Evolutionary conservation across 1,140 invertebrate genomes (phyloP).

Genomic region (Eriocheir sinensis): DNA sequence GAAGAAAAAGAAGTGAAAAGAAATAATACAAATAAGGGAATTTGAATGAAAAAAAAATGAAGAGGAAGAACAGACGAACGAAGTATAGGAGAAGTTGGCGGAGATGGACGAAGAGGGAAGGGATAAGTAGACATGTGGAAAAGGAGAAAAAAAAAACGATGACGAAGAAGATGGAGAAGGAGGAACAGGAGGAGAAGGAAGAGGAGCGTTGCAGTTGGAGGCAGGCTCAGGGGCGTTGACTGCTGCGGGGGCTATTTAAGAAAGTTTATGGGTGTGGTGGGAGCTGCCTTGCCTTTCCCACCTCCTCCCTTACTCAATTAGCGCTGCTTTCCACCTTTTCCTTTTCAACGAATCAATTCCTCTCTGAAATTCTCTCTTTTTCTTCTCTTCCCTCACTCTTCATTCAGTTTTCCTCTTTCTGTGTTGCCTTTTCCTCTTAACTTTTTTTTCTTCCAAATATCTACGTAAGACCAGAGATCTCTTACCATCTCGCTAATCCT

Average conservation of each 20-base stretch:
- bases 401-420: neutral
- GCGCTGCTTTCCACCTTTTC: no score
- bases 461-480: no score
- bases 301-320: constrained; percentile 55
- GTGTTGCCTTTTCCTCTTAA: neutral
- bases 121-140: no score
- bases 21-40: neutral
- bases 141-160: no score
- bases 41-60: neutral
- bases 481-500: no score
- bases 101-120: neutral
- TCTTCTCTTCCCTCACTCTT: constrained; percentile 30
- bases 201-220: neutral
- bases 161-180: neutral
- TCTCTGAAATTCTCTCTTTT: constrained; percentile 49
- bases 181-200: neutral
- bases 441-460: no score
- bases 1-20: no score
- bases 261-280: neutral
- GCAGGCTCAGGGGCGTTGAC: neutral
- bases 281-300: neutral
- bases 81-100: neutral
- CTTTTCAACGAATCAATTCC: no score
- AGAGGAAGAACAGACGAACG: neutral
- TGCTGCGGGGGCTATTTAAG: neutral